Percentiles rank a stretch among this genome's conserved stretches.
Conservation (phyloP, 2,888 invertebrate genomes). For the Yponomeuta plumbellus region DNA sequence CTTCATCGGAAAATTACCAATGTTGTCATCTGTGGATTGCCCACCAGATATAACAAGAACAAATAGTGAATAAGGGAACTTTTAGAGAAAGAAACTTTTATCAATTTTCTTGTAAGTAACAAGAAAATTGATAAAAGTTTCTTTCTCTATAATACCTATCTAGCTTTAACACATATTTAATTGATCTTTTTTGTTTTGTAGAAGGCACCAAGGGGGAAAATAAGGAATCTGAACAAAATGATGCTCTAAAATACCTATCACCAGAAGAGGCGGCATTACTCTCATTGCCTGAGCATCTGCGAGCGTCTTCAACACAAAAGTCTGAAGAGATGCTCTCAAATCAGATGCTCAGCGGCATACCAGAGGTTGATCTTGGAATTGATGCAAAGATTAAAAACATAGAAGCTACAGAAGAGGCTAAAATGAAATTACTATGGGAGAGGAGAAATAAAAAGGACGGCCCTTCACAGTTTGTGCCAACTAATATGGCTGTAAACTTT, state of each 20-base stretch:
- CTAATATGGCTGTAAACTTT: conserved; percentile 99
- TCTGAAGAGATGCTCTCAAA: conserved; percentile 99
- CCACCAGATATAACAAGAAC: too few relatives aligned
- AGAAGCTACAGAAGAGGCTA: conserved; percentile 99
- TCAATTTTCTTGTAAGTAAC: too few relatives aligned
- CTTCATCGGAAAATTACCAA: too few relatives aligned
- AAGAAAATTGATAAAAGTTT: too few relatives aligned
- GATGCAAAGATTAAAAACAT: conserved; percentile 99
- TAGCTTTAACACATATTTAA: too few relatives aligned
- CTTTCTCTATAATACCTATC: too few relatives aligned
- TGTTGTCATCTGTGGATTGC: too few relatives aligned
- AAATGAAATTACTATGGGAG: conserved; percentile 92
- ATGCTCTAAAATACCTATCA: conserved; percentile 80
- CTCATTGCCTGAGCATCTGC: conserved; percentile 91
- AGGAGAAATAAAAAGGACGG: conserved; percentile 93
- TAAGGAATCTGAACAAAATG: conserved; percentile 60
- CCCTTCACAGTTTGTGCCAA: conserved; percentile 96
- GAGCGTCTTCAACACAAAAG: conserved; percentile 88
- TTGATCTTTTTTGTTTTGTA: conserved; percentile 33
- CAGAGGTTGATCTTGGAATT: conserved; percentile 99
- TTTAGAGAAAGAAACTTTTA: too few relatives aligned
- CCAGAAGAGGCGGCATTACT: conserved; percentile 94
- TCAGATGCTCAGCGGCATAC: conserved; percentile 99
- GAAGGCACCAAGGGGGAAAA: conserved; percentile 56
- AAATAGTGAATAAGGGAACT: too few relatives aligned